These are phyloP conservation scores for Rhynchotus rufescens DNA, from an alignment of 2,797 vertebrate species.

Conservation along the genomic window DNA sequence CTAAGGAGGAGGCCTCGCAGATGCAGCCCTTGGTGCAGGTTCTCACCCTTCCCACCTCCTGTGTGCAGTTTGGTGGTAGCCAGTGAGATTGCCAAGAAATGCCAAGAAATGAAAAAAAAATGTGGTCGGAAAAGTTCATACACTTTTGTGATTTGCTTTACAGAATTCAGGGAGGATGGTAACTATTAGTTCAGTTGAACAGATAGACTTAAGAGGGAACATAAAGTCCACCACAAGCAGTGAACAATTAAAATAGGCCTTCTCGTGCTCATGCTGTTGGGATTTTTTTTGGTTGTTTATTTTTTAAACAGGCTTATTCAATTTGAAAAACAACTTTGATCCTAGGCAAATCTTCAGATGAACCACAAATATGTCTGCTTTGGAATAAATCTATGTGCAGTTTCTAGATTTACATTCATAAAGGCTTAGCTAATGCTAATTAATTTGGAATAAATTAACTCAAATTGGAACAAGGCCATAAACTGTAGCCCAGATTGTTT, in stretches of 20 bases:
- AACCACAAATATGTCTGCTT: conserved; percentile 54
- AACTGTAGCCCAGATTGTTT: conserved; percentile 13
- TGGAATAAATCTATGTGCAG: conserved; percentile 26
- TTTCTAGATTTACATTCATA: conserved; percentile 50
- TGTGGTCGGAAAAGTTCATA: background rate
- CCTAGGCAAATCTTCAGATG: conserved; percentile 44
- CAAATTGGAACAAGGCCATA: background rate
- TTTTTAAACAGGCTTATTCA: conserved; percentile 32
- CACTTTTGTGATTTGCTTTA: background rate
- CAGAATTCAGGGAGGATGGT: background rate
- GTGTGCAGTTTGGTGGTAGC: background rate
- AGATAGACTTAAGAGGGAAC: background rate
- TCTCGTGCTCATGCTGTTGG: background rate
- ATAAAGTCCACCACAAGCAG: background rate
- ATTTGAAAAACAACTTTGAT: conserved; percentile 54
- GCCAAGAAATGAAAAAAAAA: background rate
- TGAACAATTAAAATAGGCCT: conserved; percentile 49
- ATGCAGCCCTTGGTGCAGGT: background rate
- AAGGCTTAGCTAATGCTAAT: conserved; percentile 34
- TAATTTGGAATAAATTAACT: conserved; percentile 57
- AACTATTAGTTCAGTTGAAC: background rate
- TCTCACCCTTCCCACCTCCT: background rate
- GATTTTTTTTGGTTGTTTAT: background rate
- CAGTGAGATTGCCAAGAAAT: background rate
- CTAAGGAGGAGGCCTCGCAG: background rate